phyloP scores from a whole-genome alignment of 2,797 vertebrate genomes.

The Lepilemur septentrionalis region DNA sequence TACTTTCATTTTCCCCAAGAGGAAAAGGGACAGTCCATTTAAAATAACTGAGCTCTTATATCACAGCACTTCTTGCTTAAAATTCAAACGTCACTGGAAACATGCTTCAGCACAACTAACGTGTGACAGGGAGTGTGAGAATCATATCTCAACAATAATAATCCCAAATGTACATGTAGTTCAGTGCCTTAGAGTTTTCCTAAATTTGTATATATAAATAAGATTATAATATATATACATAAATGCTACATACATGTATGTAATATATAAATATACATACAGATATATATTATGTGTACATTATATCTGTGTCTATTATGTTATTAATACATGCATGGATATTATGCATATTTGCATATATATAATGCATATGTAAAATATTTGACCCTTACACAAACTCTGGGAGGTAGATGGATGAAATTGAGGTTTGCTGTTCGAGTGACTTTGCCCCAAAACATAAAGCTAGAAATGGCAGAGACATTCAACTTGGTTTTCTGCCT shows the following conservation, averaged over 20 bases:
- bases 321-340: not conserved
- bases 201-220: not conserved
- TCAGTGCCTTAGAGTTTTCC: not conserved
- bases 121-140: not conserved
- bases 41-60: slow-evolving; percentile 46
- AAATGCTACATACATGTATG: not conserved
- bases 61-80: slow-evolving; percentile 36
- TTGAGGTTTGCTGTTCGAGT: not conserved
- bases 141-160: not conserved
- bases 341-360: not conserved
- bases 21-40: slow-evolving; percentile 40
- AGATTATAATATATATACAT: not conserved
- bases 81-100: not conserved
- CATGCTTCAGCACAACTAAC: not conserved
- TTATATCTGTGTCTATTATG: not conserved
- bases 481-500: not conserved
- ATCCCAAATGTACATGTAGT: not conserved
- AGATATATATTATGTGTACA: not conserved
- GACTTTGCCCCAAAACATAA: not conserved
- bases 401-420: not conserved
- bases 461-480: not conserved
- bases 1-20: slow-evolving; percentile 55
- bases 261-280: not conserved
- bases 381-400: not conserved
- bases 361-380: not conserved